Percentiles rank a stretch among this genome's conserved stretches.
Evolutionary conservation across 2,888 invertebrate species (phyloP).

Genomic region (Synanthedon vespiformis): DNA sequence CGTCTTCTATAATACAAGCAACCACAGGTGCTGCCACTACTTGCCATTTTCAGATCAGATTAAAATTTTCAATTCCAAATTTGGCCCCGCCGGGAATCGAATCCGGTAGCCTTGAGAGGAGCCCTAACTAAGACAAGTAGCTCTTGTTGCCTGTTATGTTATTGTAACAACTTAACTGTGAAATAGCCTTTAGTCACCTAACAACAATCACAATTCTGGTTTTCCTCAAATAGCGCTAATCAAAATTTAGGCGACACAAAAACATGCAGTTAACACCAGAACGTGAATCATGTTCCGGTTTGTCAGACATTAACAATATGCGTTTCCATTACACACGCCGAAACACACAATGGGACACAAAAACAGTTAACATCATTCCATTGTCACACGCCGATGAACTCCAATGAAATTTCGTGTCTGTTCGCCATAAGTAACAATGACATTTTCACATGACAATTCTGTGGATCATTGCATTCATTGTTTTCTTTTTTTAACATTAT

Average conservation of each 20-base stretch:
- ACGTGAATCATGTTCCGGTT: constrained; percentile 9
- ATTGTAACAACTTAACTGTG: too few relatives aligned
- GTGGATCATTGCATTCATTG: background rate
- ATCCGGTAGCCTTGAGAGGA: too few relatives aligned
- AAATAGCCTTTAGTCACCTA: background rate
- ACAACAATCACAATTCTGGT: background rate
- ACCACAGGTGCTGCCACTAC: too few relatives aligned
- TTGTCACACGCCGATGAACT: background rate
- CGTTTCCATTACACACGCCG: background rate
- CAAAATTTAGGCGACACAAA: background rate
- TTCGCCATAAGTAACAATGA: background rate
- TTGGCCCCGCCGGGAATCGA: too few relatives aligned
- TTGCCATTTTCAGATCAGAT: too few relatives aligned
- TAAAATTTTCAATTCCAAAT: too few relatives aligned
- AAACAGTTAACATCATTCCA: background rate
- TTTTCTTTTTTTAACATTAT: background rate
- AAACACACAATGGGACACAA: too few relatives aligned
- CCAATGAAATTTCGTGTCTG: background rate
- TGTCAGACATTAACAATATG: constrained; percentile 2
- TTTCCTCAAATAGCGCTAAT: background rate
- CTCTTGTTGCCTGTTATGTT: too few relatives aligned
- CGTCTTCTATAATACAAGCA: too few relatives aligned
- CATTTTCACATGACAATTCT: background rate
- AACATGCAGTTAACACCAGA: background rate
- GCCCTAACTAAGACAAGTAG: too few relatives aligned